Conservation (phyloP, 2,888 invertebrate species). For the Dasysyrphus tricinctus region DNA sequence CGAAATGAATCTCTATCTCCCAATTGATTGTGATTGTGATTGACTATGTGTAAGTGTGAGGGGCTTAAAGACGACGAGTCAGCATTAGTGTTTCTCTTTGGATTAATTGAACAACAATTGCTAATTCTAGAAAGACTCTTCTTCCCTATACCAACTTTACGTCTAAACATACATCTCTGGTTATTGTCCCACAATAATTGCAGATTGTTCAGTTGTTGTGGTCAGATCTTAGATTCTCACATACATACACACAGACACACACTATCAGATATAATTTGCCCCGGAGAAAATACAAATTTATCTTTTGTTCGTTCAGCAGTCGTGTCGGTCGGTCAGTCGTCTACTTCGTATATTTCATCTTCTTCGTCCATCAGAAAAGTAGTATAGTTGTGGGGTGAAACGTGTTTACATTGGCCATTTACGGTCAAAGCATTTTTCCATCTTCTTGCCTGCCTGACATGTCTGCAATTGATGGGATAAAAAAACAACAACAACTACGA, state of each 20-base stretch:
- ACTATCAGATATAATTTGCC: not conserved
- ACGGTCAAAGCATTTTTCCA: constrained; percentile 58
- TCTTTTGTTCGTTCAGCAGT: not conserved
- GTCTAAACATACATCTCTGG: constrained; percentile 25
- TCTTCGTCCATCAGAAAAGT: constrained; percentile 1
- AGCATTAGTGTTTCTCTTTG: constrained; percentile 9
- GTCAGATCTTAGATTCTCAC: constrained; percentile 10
- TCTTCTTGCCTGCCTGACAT: constrained; percentile 28
- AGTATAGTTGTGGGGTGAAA: constrained; percentile 42
- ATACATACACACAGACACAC: not conserved
- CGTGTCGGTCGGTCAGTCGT: not conserved
- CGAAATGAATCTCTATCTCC: constrained; percentile 44
- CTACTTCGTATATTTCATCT: constrained; percentile 21
- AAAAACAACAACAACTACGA: no score
- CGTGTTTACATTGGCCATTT: constrained; percentile 64
- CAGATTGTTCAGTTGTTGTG: constrained; percentile 55
- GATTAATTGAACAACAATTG: constrained; percentile 64
- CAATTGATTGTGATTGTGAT: constrained; percentile 28
- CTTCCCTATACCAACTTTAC: not conserved
- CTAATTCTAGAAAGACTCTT: constrained; percentile 36
- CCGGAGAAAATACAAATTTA: constrained; percentile 38
- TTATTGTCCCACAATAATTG: constrained; percentile 64
- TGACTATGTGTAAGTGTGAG: not conserved
- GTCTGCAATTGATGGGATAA: constrained; percentile 35
- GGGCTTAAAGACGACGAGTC: not conserved